phyloP scores from a whole-genome alignment of 53 echinoderm and acorn worm genomes.

The Actinopyga echinites region DNA sequence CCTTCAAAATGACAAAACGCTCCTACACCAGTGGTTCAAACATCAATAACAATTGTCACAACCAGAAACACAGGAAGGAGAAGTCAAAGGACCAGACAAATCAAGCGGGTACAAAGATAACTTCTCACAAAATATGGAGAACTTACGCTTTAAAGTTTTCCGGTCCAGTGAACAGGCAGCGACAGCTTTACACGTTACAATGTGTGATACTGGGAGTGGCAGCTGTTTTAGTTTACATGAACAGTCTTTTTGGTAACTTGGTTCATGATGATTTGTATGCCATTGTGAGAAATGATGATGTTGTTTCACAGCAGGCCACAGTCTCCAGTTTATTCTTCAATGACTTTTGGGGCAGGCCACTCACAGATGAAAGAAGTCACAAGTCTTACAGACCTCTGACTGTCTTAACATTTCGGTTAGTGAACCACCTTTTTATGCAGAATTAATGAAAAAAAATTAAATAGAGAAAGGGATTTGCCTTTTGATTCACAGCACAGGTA shows the following conservation, averaged over 20 bases:
- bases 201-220: too few relatives aligned
- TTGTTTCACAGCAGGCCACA: constrained; percentile 49
- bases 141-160: not conserved
- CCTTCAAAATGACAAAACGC: too few relatives aligned
- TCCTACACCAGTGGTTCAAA: too few relatives aligned
- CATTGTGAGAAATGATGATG: constrained; percentile 83
- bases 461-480: too few relatives aligned
- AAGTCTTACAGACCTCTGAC: constrained; percentile 95
- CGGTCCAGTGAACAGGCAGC: not conserved
- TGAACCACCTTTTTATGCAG: not conserved
- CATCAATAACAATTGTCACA: too few relatives aligned
- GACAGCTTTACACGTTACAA: too few relatives aligned
- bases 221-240: constrained; percentile 41
- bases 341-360: constrained; percentile 95
- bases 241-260: constrained; percentile 73
- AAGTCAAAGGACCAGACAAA: too few relatives aligned
- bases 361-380: constrained; percentile 85
- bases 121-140: not conserved
- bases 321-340: constrained; percentile 60
- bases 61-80: too few relatives aligned
- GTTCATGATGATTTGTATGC: constrained; percentile 96
- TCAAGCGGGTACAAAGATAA: too few relatives aligned
- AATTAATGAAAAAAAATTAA: too few relatives aligned
- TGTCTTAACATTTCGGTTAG: constrained; percentile 83
- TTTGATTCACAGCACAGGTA: too few relatives aligned